phyloP scores from a whole-genome alignment of 2,888 invertebrate species.

The Microctonus brassicae region DNA sequence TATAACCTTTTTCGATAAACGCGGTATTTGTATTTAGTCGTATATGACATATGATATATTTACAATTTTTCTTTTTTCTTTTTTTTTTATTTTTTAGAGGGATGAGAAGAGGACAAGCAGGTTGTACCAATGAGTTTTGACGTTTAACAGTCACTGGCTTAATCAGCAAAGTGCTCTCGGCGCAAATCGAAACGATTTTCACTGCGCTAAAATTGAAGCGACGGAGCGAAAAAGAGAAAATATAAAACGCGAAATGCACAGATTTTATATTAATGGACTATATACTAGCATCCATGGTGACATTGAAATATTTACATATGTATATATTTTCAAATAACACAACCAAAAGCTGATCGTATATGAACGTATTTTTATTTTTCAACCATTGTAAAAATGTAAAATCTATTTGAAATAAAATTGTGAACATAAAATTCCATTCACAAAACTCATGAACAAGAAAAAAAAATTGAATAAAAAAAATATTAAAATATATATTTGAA shows the following conservation, averaged over 20 bases:
- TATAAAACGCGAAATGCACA: slow-evolving; percentile 50
- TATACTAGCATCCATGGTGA: slow-evolving; percentile 12
- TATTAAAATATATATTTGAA: too few relatives aligned
- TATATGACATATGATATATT: too few relatives aligned
- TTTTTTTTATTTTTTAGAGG: slow-evolving; percentile 6
- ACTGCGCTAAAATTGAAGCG: background rate
- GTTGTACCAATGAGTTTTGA: slow-evolving; percentile 42
- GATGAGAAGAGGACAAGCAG: background rate
- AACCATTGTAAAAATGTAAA: background rate
- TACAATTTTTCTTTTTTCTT: background rate
- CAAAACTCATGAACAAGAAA: too few relatives aligned
- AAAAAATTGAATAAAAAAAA: too few relatives aligned
- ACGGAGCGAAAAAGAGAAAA: slow-evolving; percentile 19
- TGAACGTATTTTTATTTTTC: background rate
- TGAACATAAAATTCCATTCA: too few relatives aligned
- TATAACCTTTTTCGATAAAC: background rate
- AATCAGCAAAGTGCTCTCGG: slow-evolving; percentile 55
- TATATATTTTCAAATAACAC: background rate
- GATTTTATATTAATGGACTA: slow-evolving; percentile 51
- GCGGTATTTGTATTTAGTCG: background rate
- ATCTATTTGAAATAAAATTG: too few relatives aligned
- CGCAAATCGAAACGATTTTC: slow-evolving; percentile 42
- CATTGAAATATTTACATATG: slow-evolving; percentile 7
- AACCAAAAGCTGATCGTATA: background rate
- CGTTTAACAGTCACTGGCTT: slow-evolving; percentile 44